Base-by-base conservation (phyloP, 2,888 invertebrate species). In the Polyommatus iphigenia region DNA sequence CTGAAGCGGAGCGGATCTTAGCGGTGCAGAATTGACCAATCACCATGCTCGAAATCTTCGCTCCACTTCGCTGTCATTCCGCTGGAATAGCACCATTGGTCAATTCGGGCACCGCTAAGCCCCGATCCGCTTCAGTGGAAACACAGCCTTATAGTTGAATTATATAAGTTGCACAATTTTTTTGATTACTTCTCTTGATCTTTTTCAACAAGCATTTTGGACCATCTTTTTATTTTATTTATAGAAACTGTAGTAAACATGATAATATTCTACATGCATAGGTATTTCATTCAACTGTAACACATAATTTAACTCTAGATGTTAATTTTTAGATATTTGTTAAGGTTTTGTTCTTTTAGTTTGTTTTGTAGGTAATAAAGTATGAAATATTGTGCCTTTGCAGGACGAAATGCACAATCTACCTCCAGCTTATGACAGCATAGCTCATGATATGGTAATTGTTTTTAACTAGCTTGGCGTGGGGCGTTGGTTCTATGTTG, bases 381-480 rank as follows among this genome's bases (percentile, higher is more conserved):
- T 77, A 32, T 79, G 80, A 77, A 78, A 78, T 78, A 15, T 75
- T 78, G 78, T 72, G 57, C 78, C 78, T 36, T 79, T 90, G 82
- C 94, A 97, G 95, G 96, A 96, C 85, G 96, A 95, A 94, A 93
- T 93, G 89, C 89, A 95, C 89, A 95, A 95, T 92, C 94, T 95
- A 82, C 96, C 95, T 80, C 95, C 96, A 83, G 95, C 96, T 85
- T 96, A 96, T 89, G 95, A 95, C 91, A 96, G 96, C 90, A 95
- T 96, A 85, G 96, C 96, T 85, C 97, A 97, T 85, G 96, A 97
- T 91, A 95, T 96, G 96, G 97, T 97, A 95, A 94, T 91, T 90
- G 84, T 83, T 81, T 82, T 79, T 83, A 18, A 36, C 18, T 36
- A 71, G 24, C 15, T 36, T 36, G n/a, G 41, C 32, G 41, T 72